Conservation (phyloP, 2,888 invertebrate species). For the Capitulum mitella region DNA sequence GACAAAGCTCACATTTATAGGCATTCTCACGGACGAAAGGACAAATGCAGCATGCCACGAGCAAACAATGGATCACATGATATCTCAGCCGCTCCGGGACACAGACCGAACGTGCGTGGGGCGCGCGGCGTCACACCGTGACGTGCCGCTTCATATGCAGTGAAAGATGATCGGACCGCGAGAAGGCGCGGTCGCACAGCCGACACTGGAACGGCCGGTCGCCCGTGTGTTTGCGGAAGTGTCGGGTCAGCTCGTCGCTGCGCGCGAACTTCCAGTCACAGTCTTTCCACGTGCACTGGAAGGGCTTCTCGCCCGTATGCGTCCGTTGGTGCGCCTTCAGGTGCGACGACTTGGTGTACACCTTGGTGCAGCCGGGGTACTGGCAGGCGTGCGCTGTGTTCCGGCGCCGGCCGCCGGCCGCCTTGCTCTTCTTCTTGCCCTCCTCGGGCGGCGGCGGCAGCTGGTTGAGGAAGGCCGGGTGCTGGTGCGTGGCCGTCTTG, state of each 20-base stretch:
- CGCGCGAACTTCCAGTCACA: slow-evolving; percentile 55
- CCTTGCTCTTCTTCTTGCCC: slow-evolving; percentile 28
- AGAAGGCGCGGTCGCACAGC: slow-evolving; percentile 53
- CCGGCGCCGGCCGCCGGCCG: slow-evolving; percentile 34
- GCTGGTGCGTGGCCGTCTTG: slow-evolving; percentile 36
- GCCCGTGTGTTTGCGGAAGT: slow-evolving; percentile 48
- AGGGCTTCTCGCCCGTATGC: slow-evolving; percentile 59
- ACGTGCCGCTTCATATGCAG: slow-evolving; percentile 55
- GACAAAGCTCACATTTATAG: slow-evolving; percentile 17
- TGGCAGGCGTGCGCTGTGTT: slow-evolving; percentile 45
- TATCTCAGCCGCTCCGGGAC: background rate
- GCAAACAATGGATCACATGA: background rate
- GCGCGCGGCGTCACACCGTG: slow-evolving; percentile 34
- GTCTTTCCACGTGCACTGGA: slow-evolving; percentile 56
- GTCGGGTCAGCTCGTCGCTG: slow-evolving; percentile 51
- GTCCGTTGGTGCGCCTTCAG: slow-evolving; percentile 54
- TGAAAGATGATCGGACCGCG: slow-evolving; percentile 53
- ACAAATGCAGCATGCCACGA: background rate
- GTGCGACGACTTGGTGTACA: slow-evolving; percentile 56
- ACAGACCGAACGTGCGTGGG: background rate
- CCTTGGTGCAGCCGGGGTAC: slow-evolving; percentile 55
- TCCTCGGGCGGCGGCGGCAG: slow-evolving; percentile 28
- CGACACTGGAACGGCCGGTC: slow-evolving; percentile 55
- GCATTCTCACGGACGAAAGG: background rate
- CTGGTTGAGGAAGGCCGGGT: slow-evolving; percentile 28